Percentiles rank a stretch among this genome's conserved stretches.
These are phyloP conservation scores for Triops cancriformis DNA, from an alignment of 1,140 invertebrate species.

Conservation along the genomic window DNA sequence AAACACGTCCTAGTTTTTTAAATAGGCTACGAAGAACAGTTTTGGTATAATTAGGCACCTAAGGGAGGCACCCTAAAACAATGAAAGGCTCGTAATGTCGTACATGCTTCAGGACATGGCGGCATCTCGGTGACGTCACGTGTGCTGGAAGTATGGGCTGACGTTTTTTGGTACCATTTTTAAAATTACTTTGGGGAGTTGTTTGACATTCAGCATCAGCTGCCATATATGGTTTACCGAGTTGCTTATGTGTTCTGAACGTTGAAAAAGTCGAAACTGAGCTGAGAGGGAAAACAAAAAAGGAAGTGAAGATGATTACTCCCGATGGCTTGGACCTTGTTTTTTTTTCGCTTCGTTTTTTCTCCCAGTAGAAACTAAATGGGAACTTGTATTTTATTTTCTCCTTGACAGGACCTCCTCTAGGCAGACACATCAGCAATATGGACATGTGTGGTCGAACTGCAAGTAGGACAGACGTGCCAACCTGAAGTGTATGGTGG, in stretches of 20 bases:
- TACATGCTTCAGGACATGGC: too few species aligned
- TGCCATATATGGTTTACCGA: not conserved
- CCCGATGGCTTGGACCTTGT: not conserved
- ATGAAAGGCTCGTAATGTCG: too few species aligned
- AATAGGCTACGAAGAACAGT: too few species aligned
- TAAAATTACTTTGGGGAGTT: too few species aligned
- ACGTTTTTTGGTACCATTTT: too few species aligned
- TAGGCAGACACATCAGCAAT: not conserved
- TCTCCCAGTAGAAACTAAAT: not conserved
- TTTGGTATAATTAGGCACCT: too few species aligned
- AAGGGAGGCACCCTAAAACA: too few species aligned
- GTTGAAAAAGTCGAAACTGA: not conserved
- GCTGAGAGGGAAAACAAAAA: not conserved
- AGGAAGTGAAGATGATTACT: not conserved
- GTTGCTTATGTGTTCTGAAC: not conserved
- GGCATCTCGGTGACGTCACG: too few species aligned
- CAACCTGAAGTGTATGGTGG: not conserved
- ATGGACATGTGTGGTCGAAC: slow-evolving; percentile 9
- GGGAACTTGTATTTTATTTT: not conserved
- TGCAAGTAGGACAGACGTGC: slow-evolving; percentile 7
- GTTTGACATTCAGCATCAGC: not conserved
- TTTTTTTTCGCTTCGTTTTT: not conserved
- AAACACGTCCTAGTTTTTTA: too few species aligned
- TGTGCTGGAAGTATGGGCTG: too few species aligned
- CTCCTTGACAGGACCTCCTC: slow-evolving; percentile 1